A percentile compares a stretch with the other conserved stretches of the same genome.
phyloP scores from a whole-genome alignment of 2,888 invertebrate genomes.

The Platerodrilus igneus region DNA sequence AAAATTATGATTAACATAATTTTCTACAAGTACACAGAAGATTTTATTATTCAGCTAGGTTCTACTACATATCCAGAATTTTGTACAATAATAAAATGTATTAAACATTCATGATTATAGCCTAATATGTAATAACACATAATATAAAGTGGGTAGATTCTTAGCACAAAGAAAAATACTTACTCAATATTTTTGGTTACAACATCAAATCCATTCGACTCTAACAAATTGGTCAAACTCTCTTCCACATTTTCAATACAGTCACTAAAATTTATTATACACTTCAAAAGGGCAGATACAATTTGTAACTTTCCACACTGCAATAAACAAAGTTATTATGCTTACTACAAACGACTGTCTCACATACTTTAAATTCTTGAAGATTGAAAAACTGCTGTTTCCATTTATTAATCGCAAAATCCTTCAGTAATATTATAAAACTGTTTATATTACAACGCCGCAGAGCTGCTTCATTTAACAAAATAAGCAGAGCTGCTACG shows the following conservation, averaged over 20 bases:
- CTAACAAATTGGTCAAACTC: constrained; percentile 40
- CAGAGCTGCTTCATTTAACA: constrained; percentile 40
- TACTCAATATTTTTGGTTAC: constrained; percentile 47
- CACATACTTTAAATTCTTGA: constrained; percentile 44
- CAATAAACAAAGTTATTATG: constrained; percentile 27
- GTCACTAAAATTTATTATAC: constrained; percentile 28
- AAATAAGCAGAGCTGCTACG: constrained; percentile 54
- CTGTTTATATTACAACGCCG: constrained; percentile 15
- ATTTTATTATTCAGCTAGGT: too few species aligned
- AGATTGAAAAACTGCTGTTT: constrained; percentile 44
- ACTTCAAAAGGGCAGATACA: constrained; percentile 37
- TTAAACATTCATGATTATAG: too few species aligned
- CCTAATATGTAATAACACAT: too few species aligned
- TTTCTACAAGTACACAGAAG: too few species aligned
- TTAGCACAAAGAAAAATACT: too few species aligned
- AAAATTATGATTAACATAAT: too few species aligned
- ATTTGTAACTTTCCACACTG: constrained; percentile 46
- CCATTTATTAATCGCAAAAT: constrained; percentile 50
- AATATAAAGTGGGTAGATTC: too few species aligned
- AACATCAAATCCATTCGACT: constrained; percentile 49
- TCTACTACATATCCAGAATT: too few species aligned
- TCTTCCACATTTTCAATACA: constrained; percentile 25
- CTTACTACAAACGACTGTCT: too few species aligned
- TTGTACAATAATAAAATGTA: too few species aligned
- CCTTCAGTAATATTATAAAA: constrained; percentile 31